Base-by-base conservation (phyloP, 2,113 vertebrate species). In the Tamias sibiricus region DNA sequence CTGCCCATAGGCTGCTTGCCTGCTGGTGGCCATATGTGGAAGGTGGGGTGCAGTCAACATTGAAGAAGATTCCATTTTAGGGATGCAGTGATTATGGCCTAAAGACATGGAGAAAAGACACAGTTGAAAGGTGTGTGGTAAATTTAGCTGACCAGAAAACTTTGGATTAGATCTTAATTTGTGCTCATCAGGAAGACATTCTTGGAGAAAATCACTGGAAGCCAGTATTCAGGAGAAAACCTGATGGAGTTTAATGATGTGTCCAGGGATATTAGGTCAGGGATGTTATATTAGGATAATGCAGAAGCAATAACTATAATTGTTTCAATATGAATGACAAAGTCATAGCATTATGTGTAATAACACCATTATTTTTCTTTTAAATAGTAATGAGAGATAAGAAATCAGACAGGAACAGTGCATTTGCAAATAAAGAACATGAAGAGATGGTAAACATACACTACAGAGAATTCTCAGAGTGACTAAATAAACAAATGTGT, bases 141-240 rank as follows among this genome's bases (percentile, higher is more conserved):
- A 84, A 71, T 62, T 22, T 79, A 47, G 37, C 3, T 24, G 35
- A 69, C 16, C 54, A 52, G 47, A 81, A 85, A 80, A 76, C 12
- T 54, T 80, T 37, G 52, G 66, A 10, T 74, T 87, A 87, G 64
- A 91, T 19, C 22, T 95, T 32, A n/a, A 72, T 87, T 37, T 77
- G 35, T 44, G 68, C 59, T 75, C 49, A 35, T 89, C 32, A 82
- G 62, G 12, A 62, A 54, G 49, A 30, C 64, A 47, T 42, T 52
- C 28, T 79, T 83, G 44, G 59, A 92, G 44, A 81, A 81, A 80
- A 40, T 44, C 57, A 42, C 2, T 66, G 40, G 77, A 71, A 77
- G 76, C 49, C 82, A 85, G 44, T 57, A 13, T 77, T 54, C 30
- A 24, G 49, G 64, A 75, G 22, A 24, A 59, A 32, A 57, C 52